Base-by-base conservation (phyloP, 2,113 vertebrate species). In the Cyprinodon brontotheroides region DNA sequence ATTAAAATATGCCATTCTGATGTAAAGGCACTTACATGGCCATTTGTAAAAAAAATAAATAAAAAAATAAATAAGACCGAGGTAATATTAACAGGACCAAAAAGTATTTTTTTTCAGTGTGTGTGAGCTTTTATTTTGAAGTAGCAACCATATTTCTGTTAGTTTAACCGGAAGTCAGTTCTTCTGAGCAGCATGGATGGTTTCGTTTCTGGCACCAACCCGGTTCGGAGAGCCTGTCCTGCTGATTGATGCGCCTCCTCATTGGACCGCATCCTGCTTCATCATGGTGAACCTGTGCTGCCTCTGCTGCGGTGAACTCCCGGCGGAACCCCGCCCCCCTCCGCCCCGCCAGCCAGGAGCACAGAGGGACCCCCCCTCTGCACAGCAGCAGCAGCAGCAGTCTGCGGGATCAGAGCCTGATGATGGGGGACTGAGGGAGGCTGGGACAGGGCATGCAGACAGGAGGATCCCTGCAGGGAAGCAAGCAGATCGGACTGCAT, bases 271-370 rank as follows among this genome's bases (percentile, higher is more conserved):
- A 36, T 3, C 9, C 60, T 38, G 37, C 45, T 57, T 36, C 72
- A 90, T 66, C 81, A 93, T 93, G 92, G 89, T 93, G 40, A 93
- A 89, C 82, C 72, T 91, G 68, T 91, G 89, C 85, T 92, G 90
- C 74, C 92, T 94, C 67, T 93, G 93, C 93, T 93, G 92, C 87
- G 92, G 92, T 80, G 91, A 90, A 89, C 92, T 94, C 90, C 91
- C 92, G 64, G n/a, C 12, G 76, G 86, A 82, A 87, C 92, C 91
- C 89, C 94, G 89, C 92, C 92, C 92, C 90, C 90, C 87, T 86
- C 64, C 64, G 77, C 74, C 89, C 74, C 60, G 65, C 12, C 86
- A 64, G 65, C 80, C 87, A 79, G 91, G 90, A 77, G 70, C 76
- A 75, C 85, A 72, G 79, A 83, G 91, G 93, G 88, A 91, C 86